phyloP scores from a whole-genome alignment of 2,888 invertebrate species.

The Leptopilina syphax region DNA sequence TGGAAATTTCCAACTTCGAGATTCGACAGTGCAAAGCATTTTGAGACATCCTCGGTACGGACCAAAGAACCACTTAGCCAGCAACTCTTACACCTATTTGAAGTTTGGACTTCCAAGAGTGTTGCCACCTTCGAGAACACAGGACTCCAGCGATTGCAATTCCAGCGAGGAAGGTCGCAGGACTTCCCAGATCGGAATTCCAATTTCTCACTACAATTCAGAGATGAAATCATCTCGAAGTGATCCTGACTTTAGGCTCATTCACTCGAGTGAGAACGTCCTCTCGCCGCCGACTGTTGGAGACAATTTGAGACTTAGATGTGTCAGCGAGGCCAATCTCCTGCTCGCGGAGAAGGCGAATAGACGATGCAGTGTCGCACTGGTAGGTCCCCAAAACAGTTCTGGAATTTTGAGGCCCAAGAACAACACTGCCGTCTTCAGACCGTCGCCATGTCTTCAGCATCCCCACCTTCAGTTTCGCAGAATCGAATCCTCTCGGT shows the following conservation, averaged over 20 bases:
- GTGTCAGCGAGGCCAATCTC: slow-evolving; percentile 92
- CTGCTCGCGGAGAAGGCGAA: slow-evolving; percentile 74
- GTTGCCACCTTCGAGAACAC: slow-evolving; percentile 84
- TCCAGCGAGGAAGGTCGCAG: slow-evolving; percentile 85
- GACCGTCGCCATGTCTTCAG: slow-evolving; percentile 58
- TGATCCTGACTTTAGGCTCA: slow-evolving; percentile 86
- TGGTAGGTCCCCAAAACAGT: slow-evolving; percentile 72
- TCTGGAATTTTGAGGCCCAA: slow-evolving; percentile 61
- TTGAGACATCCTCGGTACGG: slow-evolving; percentile 93
- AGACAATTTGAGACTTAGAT: slow-evolving; percentile 75
- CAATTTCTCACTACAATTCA: slow-evolving; percentile 50
- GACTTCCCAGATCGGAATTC: slow-evolving; percentile 72
- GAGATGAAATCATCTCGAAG: slow-evolving; percentile 86
- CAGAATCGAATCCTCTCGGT: slow-evolving; percentile 68
- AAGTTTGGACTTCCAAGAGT: slow-evolving; percentile 96
- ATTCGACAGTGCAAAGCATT: slow-evolving; percentile 95
- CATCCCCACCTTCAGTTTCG: slow-evolving; percentile 74
- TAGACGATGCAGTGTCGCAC: slow-evolving; percentile 74
- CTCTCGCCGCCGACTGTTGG: slow-evolving; percentile 68
- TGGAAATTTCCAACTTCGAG: slow-evolving; percentile 95
- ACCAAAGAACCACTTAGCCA: slow-evolving; percentile 91
- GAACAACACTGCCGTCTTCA: slow-evolving; percentile 57
- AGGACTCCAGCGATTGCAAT: slow-evolving; percentile 95
- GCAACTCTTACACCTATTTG: slow-evolving; percentile 95
- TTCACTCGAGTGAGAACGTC: slow-evolving; percentile 68